Base-by-base conservation (phyloP, 2,888 invertebrate species). In the Eupithecia subfuscata region DNA sequence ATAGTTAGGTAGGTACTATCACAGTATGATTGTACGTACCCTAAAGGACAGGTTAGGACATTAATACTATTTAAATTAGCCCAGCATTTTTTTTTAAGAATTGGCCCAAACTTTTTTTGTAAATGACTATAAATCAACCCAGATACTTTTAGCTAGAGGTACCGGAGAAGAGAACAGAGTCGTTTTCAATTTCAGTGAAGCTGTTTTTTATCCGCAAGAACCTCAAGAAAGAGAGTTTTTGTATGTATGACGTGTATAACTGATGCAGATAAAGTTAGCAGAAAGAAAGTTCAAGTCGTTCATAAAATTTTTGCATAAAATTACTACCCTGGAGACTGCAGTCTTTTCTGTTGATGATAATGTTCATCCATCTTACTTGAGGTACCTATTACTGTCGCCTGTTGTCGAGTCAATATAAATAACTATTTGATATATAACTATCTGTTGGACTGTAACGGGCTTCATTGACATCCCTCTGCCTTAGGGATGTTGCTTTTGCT, bases 361-460 rank as follows among this genome's bases (percentile, higher is more conserved):
- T 65, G 37, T 37, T 34, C 14, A 14, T 7, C n/a, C 16, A n/a
- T 37, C n/a, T 34, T 37, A 65, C 37, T 9, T 37, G 9, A 64
- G 18, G 64, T 63, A 63, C 64, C 9, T 64, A 64, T 52, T 45
- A 76, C 76, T 81, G 79, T 80, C 80, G 75, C 73, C 74, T 76
- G 77, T 69, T 74, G 65, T 74, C 75, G 69, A 71, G 56, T 65
- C 70, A 69, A 71, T 73, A 81, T 81, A 81, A 82, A 80, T 81
- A 80, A 80, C 76, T 67, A 70, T 74, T 56, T 77, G 79, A 77
- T 74, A 72, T 77, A 75, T 63, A 73, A 48, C 69, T 76, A 75
- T 80, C 78, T 69, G 75, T 77, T 83, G 81, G 81, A 79, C 81
- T 80, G 83, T 86, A 86, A 86, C 84, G 84, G 85, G 81, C 82